These are phyloP conservation scores for Invenusta paracnida DNA, from an alignment of 2,888 invertebrate genomes.

Conservation along the genomic window DNA sequence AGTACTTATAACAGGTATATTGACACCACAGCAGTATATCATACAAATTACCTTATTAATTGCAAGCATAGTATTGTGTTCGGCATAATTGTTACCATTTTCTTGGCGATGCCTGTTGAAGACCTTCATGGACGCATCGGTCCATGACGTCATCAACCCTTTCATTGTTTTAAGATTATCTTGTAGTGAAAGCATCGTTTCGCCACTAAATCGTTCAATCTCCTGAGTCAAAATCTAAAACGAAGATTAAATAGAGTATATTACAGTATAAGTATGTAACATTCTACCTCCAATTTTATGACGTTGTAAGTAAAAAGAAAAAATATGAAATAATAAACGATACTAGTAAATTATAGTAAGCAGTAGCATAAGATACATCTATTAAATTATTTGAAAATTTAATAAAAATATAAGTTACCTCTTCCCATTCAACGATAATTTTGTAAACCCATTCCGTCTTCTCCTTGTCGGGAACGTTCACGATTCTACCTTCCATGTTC, in stretches of 20 bases:
- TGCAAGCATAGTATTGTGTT: constrained; percentile 52
- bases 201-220: constrained; percentile 56
- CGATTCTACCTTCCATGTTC: constrained; percentile 52
- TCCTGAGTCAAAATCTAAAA: not conserved
- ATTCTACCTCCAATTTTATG: no score
- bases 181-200: constrained; percentile 53
- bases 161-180: constrained; percentile 52
- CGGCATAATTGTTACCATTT: constrained; percentile 51
- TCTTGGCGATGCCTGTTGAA: constrained; percentile 54
- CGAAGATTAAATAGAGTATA: not conserved
- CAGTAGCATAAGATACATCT: not conserved
- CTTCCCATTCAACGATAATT: constrained; percentile 52
- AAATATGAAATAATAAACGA: no score
- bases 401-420: no score
- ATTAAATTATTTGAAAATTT: constrained; percentile 33
- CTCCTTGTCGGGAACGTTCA: constrained; percentile 50
- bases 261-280: no score
- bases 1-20: no score
- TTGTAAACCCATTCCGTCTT: constrained; percentile 48
- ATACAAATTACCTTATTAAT: constrained; percentile 53
- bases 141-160: constrained; percentile 56
- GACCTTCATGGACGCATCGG: constrained; percentile 54
- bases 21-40: no score
- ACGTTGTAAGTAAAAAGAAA: no score
- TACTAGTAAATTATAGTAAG: no score